Evolutionary conservation across 2,888 invertebrate genomes (phyloP), one percentile per base, ranked within the genome.

Genomic region (Scrobipalpa costella): DNA sequence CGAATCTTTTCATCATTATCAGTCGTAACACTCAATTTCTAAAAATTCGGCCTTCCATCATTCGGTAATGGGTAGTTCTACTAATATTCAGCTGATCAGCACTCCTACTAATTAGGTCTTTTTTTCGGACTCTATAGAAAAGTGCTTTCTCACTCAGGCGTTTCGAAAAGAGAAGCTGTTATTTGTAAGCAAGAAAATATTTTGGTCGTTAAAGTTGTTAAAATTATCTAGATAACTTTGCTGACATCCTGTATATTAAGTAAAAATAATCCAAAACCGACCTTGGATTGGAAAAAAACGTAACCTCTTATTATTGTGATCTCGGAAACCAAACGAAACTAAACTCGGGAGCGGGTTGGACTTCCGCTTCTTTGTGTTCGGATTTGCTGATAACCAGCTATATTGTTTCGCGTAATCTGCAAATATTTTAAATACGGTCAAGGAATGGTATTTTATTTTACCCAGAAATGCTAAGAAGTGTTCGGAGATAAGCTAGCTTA

Each of bases 301-400:
- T 78, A 85, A 83, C 84, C 82, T 78, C 80, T 84, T 77, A 85
- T 86, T 85, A 86, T 82, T 79, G 70, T 81, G 79, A 84, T 84
- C 80, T 80, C 69, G 72, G 76, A 81, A 83, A 84, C 77, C 77
- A 78, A 79, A 79, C 82, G 76, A 81, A 83, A 84, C 77, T 77
- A 78, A 79, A 79, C 82, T 75, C 71, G 62, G 67, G 75, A 81
- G 76, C 77, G 85, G 84, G 84, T 86, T 77, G 78, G 86, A 81
- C 83, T 87, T 90, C 90, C 90, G 84, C 63, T 78, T 73, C 71
- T 80, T 85, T 85, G 79, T 85, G 11, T 1, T 0, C 3, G 44
- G 59, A 59, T 59, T 59, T 59, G 15, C 59, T 44, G 36, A 55
- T 55, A 55, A n/a, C 27, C 55, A 34, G 33, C 55, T 34, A 55